Evolutionary conservation across 2,888 invertebrate species (phyloP).

Genomic region (Rhagium mordax): DNA sequence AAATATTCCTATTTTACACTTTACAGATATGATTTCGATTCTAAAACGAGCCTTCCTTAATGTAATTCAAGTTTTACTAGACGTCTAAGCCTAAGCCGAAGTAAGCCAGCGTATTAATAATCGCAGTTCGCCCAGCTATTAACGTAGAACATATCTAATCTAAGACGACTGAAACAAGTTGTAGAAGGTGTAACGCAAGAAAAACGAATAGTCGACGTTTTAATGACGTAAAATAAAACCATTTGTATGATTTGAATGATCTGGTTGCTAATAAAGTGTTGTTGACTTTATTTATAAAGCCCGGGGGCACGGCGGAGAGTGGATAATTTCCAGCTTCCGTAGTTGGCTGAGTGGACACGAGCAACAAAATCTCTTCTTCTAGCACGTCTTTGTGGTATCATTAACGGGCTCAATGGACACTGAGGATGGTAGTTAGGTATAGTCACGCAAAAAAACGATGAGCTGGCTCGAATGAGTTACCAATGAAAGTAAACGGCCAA

Average conservation of each 20-base stretch:
- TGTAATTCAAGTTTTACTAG: no score
- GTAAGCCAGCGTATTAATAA: neutral
- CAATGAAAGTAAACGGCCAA: no score
- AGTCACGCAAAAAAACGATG: neutral
- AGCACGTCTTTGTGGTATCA: neutral
- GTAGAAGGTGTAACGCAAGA: constrained; percentile 12
- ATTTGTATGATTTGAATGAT: constrained; percentile 19
- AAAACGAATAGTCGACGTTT: constrained; percentile 13
- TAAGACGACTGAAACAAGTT: neutral
- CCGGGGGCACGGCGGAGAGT: constrained; percentile 7
- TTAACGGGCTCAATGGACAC: neutral
- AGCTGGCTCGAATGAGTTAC: no score
- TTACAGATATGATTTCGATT: no score
- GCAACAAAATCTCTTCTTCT: constrained; percentile 18
- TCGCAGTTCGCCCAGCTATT: neutral
- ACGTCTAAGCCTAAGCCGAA: no score
- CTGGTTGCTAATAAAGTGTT: constrained; percentile 22
- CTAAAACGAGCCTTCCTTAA: no score
- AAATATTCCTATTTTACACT: no score
- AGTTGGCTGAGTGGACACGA: constrained; percentile 12
- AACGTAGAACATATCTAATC: neutral
- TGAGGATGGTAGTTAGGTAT: neutral
- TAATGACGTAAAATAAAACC: constrained; percentile 22
- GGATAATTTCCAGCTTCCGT: constrained; percentile 35
- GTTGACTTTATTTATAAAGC: constrained; percentile 21